Evolutionary conservation across 2,113 vertebrate genomes (phyloP).

Genomic region (Speoplatyrhinus poulsoni): DNA sequence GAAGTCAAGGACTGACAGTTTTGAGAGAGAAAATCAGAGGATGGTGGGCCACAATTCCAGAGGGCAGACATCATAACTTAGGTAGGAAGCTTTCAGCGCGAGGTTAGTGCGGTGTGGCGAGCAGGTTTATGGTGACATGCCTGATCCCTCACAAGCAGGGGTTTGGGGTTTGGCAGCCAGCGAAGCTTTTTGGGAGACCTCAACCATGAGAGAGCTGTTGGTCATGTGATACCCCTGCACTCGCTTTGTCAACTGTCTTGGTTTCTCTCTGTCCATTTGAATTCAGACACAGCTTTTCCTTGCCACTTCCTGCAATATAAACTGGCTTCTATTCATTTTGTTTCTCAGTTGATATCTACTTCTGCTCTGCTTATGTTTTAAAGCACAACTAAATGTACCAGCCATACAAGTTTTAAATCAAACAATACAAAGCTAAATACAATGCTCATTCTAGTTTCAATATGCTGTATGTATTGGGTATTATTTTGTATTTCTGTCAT

Average conservation of each 20-base stretch:
- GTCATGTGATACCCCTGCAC: constrained; percentile 39
- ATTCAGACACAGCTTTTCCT: too few relatives aligned
- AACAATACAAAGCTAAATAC: too few relatives aligned
- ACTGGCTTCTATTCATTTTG: too few relatives aligned
- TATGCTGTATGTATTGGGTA: too few relatives aligned
- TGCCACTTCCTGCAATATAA: too few relatives aligned
- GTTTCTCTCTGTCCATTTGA: neutral
- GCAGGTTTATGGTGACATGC: constrained; percentile 59
- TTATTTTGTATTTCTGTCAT: too few relatives aligned
- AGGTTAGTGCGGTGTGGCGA: constrained; percentile 60
- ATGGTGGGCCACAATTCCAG: constrained; percentile 65
- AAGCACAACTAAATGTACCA: too few relatives aligned
- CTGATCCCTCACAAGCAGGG: constrained; percentile 28
- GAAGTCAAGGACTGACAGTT: neutral
- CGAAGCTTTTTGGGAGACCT: constrained; percentile 19
- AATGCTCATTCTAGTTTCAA: too few relatives aligned
- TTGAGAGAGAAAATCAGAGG: neutral
- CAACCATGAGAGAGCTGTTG: constrained; percentile 37
- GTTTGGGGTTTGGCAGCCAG: constrained; percentile 60
- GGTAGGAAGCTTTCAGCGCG: constrained; percentile 64
- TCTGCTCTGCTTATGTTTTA: too few relatives aligned
- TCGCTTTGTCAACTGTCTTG: constrained; percentile 14
- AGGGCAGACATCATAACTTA: constrained; percentile 51
- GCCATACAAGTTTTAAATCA: too few relatives aligned
- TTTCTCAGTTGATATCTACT: too few relatives aligned